Evolutionary conservation across 2,888 invertebrate species (phyloP).

Genomic region (Mantis religiosa): DNA sequence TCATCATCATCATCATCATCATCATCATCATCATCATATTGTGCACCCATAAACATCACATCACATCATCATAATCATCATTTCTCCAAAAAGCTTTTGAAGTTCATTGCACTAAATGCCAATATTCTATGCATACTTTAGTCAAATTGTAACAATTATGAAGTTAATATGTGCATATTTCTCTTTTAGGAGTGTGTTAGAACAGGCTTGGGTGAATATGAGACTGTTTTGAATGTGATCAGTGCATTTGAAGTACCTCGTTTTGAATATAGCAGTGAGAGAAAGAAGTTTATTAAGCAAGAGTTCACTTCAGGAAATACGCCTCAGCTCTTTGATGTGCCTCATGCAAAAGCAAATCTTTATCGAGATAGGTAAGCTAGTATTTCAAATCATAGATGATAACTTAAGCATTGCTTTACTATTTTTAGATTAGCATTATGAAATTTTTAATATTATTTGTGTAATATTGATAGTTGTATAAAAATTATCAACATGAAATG

Average conservation of each 20-base stretch:
- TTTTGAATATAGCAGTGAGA: conserved; percentile 66
- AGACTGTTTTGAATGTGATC: conserved; percentile 73
- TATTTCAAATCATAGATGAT: conserved; percentile 33
- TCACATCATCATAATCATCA: no score
- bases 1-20: neutral
- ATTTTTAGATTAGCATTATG: no score
- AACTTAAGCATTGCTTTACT: no score
- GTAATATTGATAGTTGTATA: no score
- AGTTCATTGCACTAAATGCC: no score
- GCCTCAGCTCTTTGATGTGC: conserved; percentile 52
- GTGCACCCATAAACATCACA: no score
- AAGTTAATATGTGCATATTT: neutral
- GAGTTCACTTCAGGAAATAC: conserved; percentile 39
- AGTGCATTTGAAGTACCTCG: conserved; percentile 79
- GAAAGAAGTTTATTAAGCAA: conserved; percentile 63
- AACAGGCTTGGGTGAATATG: conserved; percentile 60
- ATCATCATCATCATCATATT: no score
- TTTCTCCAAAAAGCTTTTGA: no score
- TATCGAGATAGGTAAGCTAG: conserved; percentile 56
- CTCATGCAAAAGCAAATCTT: conserved; percentile 65
- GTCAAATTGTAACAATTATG: no score
- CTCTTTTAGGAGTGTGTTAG: conserved; percentile 51
- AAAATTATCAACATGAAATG: no score
- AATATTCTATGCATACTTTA: no score
- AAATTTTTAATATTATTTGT: no score